A percentile compares a stretch with the other conserved stretches of the same genome.
Evolutionary conservation across 2,888 invertebrate genomes (phyloP).

Genomic region (Andrena marginata): DNA sequence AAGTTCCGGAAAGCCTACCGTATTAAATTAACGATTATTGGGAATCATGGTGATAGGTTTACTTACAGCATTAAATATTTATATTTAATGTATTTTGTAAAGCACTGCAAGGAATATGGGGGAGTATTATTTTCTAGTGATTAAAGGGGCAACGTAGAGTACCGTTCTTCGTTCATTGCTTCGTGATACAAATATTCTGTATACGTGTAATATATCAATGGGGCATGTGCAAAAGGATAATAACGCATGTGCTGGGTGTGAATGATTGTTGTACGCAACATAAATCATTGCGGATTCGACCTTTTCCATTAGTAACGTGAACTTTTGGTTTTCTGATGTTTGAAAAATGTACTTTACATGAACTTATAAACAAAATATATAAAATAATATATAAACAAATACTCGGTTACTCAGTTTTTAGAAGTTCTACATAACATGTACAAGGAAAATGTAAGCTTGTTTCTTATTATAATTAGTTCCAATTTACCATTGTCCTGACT

Average conservation of each 20-base stretch:
- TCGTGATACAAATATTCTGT: conserved; percentile 16
- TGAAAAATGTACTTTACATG: neutral
- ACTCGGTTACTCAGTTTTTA: no score
- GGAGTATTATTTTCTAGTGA: conserved; percentile 34
- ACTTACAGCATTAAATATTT: conserved; percentile 7
- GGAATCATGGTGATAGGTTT: conserved; percentile 41
- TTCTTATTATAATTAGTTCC: no score
- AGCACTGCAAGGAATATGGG: conserved; percentile 22
- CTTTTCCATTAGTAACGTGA: neutral
- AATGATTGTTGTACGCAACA: conserved; percentile 54
- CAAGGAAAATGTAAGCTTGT: no score
- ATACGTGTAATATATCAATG: conserved; percentile 23
- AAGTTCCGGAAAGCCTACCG: neutral
- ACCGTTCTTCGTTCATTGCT: conserved; percentile 18
- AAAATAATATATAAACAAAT: no score
- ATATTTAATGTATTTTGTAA: conserved; percentile 37
- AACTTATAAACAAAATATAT: conserved; percentile 3
- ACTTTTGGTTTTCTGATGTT: neutral
- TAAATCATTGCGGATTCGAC: conserved; percentile 8
- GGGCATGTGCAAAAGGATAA: conserved; percentile 11
- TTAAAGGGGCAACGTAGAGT: conserved; percentile 24
- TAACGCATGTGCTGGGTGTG: conserved; percentile 42
- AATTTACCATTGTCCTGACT: no score
- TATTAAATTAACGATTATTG: conserved; percentile 17
- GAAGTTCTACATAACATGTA: no score